Evolutionary conservation across 2,797 vertebrate genomes (phyloP), one percentile per base, ranked within the genome.

Genomic region (Brachyalestes nurse): DNA sequence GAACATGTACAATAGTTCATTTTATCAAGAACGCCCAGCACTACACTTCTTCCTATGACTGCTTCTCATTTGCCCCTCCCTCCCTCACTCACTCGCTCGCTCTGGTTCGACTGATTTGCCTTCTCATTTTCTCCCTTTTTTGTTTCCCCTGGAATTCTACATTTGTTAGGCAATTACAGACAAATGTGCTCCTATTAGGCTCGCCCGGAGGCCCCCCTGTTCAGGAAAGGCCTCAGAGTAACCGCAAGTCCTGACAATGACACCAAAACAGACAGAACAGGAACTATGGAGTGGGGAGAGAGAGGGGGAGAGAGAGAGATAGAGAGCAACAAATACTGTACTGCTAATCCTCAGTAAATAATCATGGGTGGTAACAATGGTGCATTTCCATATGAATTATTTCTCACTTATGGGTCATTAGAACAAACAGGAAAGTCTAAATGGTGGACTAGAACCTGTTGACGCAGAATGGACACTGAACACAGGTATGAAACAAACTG

Each of bases 91-190:
- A 10, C 34, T 65, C 7, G 17, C 23, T 34, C 3, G 62, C 62
- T 65, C 62, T 10, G 25, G 62, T 40, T 80, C 47, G 77, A 66
- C 66, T 80, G 81, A 83, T 82, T 82, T 79, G 69, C 81, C 81
- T 82, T 77, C 79, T 78, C 57, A 51, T 51, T 79, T 64, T 53
- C 75, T 53, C 13, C 66, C 45, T 49, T 82, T 82, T 67, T 80
- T 66, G 78, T 83, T 85, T 82, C 78, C 86, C 71, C 78, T 71
- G 79, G 75, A 81, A 84, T 88, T 87, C 72, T 82, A 84, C 89
- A 93, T 93, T 92, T 93, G 89, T 92, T 90, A 88, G 86, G 91
- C 90, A 93, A 93, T 92, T 90, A 88, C 88, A 89, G 84, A 84
- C 89, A 91, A 92, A 92, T 84, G 74, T 90, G 85, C 84, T 86